These are phyloP conservation scores for Torymus texanus DNA, from an alignment of 2,888 invertebrate genomes.

Conservation along the genomic window DNA sequence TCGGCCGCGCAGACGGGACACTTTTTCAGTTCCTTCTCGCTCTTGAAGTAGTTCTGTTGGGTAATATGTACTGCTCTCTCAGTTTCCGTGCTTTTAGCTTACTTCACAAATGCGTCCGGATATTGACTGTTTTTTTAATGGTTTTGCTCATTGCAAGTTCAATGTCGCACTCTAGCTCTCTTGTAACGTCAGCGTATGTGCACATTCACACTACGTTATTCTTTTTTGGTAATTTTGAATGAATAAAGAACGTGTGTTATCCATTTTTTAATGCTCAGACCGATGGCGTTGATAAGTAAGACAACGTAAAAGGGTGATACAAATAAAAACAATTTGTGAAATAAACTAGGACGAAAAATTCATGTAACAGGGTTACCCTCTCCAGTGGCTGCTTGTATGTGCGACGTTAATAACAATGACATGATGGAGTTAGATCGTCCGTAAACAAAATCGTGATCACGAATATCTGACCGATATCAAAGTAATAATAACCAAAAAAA, in stretches of 20 bases:
- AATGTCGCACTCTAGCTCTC: no score
- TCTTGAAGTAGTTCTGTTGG: slow-evolving; percentile 72
- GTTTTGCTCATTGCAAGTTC: slow-evolving; percentile 20
- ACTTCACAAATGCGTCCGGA: slow-evolving; percentile 62
- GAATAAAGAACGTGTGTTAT: no score
- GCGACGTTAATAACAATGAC: slow-evolving; percentile 4
- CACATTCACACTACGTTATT: background rate
- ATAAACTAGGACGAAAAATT: slow-evolving; percentile 41
- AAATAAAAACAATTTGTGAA: slow-evolving; percentile 44
- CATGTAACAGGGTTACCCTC: slow-evolving; percentile 14
- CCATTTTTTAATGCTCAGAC: no score
- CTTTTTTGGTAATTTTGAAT: no score
- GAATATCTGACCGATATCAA: slow-evolving; percentile 4
- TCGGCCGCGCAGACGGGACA: slow-evolving; percentile 68
- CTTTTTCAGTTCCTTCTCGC: slow-evolving; percentile 63
- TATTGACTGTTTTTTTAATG: slow-evolving; percentile 32
- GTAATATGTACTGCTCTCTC: slow-evolving; percentile 65
- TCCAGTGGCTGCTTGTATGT: slow-evolving; percentile 8
- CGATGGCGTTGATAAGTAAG: no score
- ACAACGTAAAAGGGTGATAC: background rate
- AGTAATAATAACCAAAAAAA: background rate
- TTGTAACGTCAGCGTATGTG: background rate
- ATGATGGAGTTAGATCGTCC: background rate
- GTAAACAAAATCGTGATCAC: background rate
- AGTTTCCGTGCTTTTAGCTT: slow-evolving; percentile 64